Conservation (phyloP, 2,797 vertebrate species). For the Rhincodon typus region DNA sequence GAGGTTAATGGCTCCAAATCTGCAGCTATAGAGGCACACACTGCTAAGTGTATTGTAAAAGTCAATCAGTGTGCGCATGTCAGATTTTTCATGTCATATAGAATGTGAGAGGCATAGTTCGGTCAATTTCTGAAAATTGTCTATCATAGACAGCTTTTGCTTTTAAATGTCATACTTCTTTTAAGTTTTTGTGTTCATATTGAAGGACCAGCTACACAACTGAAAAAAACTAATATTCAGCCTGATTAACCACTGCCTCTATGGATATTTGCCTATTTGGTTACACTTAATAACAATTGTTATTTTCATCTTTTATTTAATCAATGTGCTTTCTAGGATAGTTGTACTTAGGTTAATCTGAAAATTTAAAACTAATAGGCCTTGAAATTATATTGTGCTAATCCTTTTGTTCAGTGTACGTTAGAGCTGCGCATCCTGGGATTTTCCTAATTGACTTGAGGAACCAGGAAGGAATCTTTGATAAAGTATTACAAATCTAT, state of each 20-base stretch:
- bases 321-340: background rate
- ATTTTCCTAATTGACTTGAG: background rate
- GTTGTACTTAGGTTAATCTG: background rate
- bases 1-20: too few species aligned
- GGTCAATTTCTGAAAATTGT: too few species aligned
- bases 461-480: background rate
- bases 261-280: background rate
- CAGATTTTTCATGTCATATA: too few species aligned
- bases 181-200: too few species aligned
- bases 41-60: too few species aligned
- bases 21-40: too few species aligned
- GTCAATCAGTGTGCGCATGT: too few species aligned
- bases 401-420: background rate
- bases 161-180: too few species aligned
- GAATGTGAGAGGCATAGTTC: too few species aligned
- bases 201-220: too few species aligned
- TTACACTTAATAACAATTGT: background rate
- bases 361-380: background rate
- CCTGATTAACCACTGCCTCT: background rate
- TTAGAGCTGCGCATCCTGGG: background rate
- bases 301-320: background rate
- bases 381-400: background rate
- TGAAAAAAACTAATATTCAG: background rate
- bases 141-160: too few species aligned
- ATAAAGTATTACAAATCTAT: background rate